phyloP scores from a whole-genome alignment of 1,140 invertebrate species.

The Teleogryllus occipitalis region DNA sequence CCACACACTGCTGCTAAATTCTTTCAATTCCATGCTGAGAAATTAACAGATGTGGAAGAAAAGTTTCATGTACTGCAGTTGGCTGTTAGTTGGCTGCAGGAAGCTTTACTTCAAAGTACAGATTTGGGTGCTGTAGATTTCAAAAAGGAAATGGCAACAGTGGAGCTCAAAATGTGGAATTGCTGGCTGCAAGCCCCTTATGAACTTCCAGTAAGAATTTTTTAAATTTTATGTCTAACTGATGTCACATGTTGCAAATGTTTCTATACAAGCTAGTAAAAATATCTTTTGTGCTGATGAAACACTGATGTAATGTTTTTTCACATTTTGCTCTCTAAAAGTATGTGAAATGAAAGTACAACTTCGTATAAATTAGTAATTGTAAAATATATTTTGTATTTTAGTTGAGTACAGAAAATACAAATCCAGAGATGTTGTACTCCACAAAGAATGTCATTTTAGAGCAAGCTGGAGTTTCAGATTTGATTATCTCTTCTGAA shows the following conservation, averaged over 20 bases:
- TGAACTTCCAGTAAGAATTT: slow-evolving; percentile 6
- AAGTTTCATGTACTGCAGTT: slow-evolving; percentile 43
- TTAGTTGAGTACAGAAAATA: not conserved
- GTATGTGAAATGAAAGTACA: not conserved
- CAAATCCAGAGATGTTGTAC: not conserved
- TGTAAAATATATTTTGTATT: not conserved
- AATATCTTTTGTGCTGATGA: no score
- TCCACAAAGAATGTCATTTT: not conserved
- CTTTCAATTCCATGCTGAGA: slow-evolving; percentile 42
- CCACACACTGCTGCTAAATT: slow-evolving; percentile 45
- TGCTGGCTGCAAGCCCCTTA: slow-evolving; percentile 12
- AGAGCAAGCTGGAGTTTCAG: not conserved
- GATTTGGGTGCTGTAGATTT: slow-evolving; percentile 28
- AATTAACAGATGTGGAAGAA: slow-evolving; percentile 31
- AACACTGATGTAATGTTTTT: not conserved
- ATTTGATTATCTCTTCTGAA: not conserved
- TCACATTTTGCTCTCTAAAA: not conserved
- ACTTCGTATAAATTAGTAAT: not conserved
- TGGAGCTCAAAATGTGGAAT: slow-evolving; percentile 46
- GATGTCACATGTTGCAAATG: no score
- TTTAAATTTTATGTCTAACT: not conserved
- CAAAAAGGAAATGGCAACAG: slow-evolving; percentile 35
- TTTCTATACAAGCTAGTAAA: not conserved
- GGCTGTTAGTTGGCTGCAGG: slow-evolving; percentile 43
- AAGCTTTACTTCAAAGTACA: slow-evolving; percentile 26